Evolutionary conservation across 2,113 vertebrate genomes (phyloP), one percentile per base, ranked within the genome.

Genomic region (Rhynchopsitta pachyrhyncha): DNA sequence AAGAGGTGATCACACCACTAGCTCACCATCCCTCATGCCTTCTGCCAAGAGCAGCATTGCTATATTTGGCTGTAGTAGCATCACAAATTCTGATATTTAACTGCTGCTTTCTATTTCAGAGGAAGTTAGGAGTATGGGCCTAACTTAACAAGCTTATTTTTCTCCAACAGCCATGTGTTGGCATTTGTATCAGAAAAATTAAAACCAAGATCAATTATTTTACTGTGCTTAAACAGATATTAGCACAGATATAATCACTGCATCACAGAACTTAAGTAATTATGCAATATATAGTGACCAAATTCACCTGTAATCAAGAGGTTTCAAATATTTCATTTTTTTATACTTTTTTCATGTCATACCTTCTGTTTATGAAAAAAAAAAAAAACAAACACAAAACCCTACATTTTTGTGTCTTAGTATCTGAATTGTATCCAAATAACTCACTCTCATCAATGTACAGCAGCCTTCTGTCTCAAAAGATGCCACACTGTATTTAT

Each of bases 131-230:
- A 68, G 7, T 25, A 55, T 11, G 50, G 62, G n/a, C 19, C 23
- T 85, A 60, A 89, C 4, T 42, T 73, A 87, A 71, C 3, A 53
- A 64, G 11, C 5, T 44, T 73, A 5, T 35, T 79, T 84, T 75
- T 24, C 22, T 80, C 25, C 31, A 77, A 53, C 6, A 60, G 55
- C 11, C n/a, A 71, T 0, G 0, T 29, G 9, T 2, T 71, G 0
- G 0, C 29, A 84, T 60, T 75, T 71, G 1, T 8, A 91, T 46
- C 24, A 86, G 42, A 75, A 71, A 84, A 89, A 68, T 5, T 47
- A 55, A 78, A 92, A 68, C 6, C 5, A 27, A 53, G 39, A 57
- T 60, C 6, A 66, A n/a, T 47, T 79, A 1, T 84, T 83, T 44
- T 60, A 57, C 57, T 64, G 33, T 44, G 35, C 20, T 63, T 63